phyloP scores from a whole-genome alignment of 2,888 invertebrate species.

The Harpalus rufipes region DNA sequence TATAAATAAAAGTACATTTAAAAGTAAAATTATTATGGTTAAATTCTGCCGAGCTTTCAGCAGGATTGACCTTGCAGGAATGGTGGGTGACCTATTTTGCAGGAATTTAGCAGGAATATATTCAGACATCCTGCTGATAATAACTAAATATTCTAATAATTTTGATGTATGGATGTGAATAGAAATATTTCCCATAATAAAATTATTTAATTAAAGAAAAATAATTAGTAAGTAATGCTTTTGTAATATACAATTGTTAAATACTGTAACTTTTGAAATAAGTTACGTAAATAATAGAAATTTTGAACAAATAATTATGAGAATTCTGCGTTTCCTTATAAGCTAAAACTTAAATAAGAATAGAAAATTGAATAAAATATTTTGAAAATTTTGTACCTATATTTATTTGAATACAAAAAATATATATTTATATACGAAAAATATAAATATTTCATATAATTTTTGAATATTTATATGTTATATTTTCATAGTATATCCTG shows the following conservation, averaged over 20 bases:
- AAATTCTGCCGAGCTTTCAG: too few relatives aligned
- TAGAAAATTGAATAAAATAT: neutral
- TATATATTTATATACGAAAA: neutral
- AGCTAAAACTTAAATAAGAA: too few relatives aligned
- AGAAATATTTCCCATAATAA: neutral
- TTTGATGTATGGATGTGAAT: too few relatives aligned
- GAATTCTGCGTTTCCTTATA: neutral
- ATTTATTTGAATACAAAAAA: neutral
- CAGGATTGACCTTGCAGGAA: too few relatives aligned
- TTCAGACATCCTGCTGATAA: too few relatives aligned
- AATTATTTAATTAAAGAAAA: neutral
- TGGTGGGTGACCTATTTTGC: too few relatives aligned
- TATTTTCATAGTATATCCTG: too few relatives aligned
- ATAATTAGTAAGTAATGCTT: neutral
- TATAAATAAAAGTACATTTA: too few relatives aligned
- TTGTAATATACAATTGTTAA: neutral
- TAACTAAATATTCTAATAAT: too few relatives aligned
- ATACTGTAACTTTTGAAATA: neutral
- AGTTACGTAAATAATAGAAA: slow-evolving; percentile 5
- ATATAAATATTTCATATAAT: neutral
- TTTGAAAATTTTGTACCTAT: too few relatives aligned
- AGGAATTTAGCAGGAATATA: too few relatives aligned
- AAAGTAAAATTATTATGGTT: too few relatives aligned
- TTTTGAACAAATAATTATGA: neutral
- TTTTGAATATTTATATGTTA: neutral